Evolutionary conservation across 2,888 invertebrate species (phyloP).

Genomic region (Hoplodrina blanda): DNA sequence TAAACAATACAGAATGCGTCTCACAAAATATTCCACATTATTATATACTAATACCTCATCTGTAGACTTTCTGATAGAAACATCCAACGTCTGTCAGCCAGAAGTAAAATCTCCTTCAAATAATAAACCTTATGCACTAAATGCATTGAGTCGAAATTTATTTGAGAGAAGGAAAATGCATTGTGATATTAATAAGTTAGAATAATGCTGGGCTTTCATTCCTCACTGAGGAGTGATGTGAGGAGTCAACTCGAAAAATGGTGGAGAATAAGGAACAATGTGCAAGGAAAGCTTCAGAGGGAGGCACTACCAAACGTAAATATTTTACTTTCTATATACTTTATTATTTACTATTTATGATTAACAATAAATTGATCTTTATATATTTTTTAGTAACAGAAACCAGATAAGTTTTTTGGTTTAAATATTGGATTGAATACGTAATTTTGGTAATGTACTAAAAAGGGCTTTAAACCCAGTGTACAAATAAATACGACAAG

Average conservation of each 20-base stretch:
- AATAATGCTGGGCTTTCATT: slow-evolving; percentile 42
- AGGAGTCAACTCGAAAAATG: slow-evolving; percentile 50
- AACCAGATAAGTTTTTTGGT: too few species aligned
- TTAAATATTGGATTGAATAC: too few species aligned
- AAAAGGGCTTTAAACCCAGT: too few species aligned
- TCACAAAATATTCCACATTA: slow-evolving; percentile 33
- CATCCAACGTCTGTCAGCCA: slow-evolving; percentile 32
- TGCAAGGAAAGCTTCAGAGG: slow-evolving; percentile 54
- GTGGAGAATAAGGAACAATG: slow-evolving; percentile 50
- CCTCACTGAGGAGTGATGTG: slow-evolving; percentile 54
- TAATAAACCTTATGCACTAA: background rate
- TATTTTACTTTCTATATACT: slow-evolving; percentile 20
- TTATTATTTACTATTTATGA: background rate
- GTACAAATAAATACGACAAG: too few species aligned
- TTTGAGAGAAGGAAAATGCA: background rate
- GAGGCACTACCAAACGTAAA: slow-evolving; percentile 61
- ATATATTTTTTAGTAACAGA: too few species aligned
- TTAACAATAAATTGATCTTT: too few species aligned
- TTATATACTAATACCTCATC: slow-evolving; percentile 32
- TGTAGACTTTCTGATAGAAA: slow-evolving; percentile 58
- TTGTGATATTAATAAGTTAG: slow-evolving; percentile 53
- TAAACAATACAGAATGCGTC: background rate
- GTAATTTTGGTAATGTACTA: too few species aligned
- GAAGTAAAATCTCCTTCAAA: slow-evolving; percentile 5
- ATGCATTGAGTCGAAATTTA: slow-evolving; percentile 24